Evolutionary conservation across 2,113 vertebrate species (phyloP).

Genomic region (Cyanoderma ruficeps): DNA sequence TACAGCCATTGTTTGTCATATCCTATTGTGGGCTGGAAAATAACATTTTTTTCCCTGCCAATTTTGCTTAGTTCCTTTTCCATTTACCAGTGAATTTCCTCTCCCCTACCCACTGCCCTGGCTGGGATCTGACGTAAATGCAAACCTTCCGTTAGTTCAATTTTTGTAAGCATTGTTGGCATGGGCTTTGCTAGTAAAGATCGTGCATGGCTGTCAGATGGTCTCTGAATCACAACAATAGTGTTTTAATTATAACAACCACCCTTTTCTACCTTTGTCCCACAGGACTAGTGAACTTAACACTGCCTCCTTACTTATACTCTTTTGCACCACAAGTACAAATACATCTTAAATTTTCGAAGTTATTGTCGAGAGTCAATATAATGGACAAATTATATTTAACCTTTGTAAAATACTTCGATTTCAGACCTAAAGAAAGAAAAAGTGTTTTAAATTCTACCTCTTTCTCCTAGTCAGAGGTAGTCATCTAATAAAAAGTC

Average conservation of each 20-base stretch:
- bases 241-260: neutral
- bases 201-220: neutral
- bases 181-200: neutral
- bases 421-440: neutral
- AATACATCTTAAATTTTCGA: neutral
- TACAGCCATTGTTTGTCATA: constrained; percentile 57
- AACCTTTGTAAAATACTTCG: neutral
- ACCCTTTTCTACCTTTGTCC: neutral
- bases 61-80: constrained; percentile 47
- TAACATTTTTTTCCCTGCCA: constrained; percentile 34
- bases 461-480: neutral
- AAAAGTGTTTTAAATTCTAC: neutral
- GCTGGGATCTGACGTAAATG: constrained; percentile 28
- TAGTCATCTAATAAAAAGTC: neutral
- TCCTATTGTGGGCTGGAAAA: constrained; percentile 37
- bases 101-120: neutral
- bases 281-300: neutral
- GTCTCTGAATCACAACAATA: constrained; percentile 27
- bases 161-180: constrained; percentile 25
- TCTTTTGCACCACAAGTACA: neutral
- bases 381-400: neutral
- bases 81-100: constrained; percentile 44
- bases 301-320: neutral
- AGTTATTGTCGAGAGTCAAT: neutral
- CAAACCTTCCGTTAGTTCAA: constrained; percentile 4